These are phyloP conservation scores for Calameuta pallipes DNA, from an alignment of 2,888 invertebrate species.

Conservation along the genomic window DNA sequence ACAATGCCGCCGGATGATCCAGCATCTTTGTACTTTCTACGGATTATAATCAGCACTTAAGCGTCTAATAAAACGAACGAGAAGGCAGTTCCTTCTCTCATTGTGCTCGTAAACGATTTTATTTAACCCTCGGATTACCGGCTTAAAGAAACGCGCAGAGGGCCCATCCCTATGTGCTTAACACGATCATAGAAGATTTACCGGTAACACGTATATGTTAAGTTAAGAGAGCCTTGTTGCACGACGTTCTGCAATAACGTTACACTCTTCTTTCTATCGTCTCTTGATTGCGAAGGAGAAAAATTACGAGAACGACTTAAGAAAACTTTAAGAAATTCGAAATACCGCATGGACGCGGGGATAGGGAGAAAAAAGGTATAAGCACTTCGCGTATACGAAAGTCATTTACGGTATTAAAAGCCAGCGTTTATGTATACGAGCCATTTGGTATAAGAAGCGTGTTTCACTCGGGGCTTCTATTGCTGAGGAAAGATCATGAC, in stretches of 20 bases:
- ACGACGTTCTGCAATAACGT: neutral
- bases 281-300: neutral
- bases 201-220: neutral
- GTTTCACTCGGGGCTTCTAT: neutral
- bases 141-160: constrained; percentile 24
- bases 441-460: neutral
- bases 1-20: constrained; percentile 52
- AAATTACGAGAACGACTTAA: neutral
- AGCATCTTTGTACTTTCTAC: constrained; percentile 45
- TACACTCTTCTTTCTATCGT: neutral
- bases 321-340: neutral
- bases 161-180: neutral
- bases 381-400: neutral
- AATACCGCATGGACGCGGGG: neutral
- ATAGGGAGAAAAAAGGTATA: neutral
- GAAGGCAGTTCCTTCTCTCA: constrained; percentile 34
- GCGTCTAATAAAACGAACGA: constrained; percentile 32
- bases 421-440: neutral
- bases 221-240: neutral
- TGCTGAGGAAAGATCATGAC: neutral
- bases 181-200: neutral
- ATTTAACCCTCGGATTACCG: constrained; percentile 48
- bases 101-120: constrained; percentile 55
- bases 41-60: constrained; percentile 58
- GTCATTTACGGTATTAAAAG: neutral